Evolutionary conservation across 2,888 invertebrate species (phyloP).

Genomic region (Trichogramma dendrolimi): DNA sequence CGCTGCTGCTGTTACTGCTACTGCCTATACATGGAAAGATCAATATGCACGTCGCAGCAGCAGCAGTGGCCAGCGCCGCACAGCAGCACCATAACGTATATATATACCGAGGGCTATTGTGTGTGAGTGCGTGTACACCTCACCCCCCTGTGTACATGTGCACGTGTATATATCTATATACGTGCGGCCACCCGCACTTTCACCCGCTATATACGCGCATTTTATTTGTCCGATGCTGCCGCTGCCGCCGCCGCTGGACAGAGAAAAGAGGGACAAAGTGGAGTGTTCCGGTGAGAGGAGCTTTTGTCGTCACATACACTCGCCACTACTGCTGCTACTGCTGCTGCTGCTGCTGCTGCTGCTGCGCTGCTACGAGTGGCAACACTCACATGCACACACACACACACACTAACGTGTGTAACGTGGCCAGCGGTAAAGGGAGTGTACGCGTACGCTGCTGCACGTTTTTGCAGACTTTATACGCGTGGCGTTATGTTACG

Average conservation of each 20-base stretch:
- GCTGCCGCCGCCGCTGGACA: not conserved
- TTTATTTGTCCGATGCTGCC: slow-evolving; percentile 17
- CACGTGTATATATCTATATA: not conserved
- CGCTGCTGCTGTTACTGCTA: too few relatives aligned
- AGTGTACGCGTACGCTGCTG: not conserved
- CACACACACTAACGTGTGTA: not conserved
- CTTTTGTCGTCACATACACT: too few relatives aligned
- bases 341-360: too few relatives aligned
- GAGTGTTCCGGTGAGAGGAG: slow-evolving; percentile 12
- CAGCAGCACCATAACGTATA: too few relatives aligned
- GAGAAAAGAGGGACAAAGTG: slow-evolving; percentile 23
- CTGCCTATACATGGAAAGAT: too few relatives aligned
- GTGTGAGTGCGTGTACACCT: too few relatives aligned
- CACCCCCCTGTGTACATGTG: not conserved
- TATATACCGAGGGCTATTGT: too few relatives aligned
- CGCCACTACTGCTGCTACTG: too few relatives aligned
- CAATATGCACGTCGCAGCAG: too few relatives aligned
- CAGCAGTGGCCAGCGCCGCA: too few relatives aligned
- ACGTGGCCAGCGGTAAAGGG: slow-evolving; percentile 19
- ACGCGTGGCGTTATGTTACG: slow-evolving; percentile 13
- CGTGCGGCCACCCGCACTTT: not conserved
- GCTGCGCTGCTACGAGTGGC: too few relatives aligned
- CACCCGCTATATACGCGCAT: slow-evolving; percentile 9
- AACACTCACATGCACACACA: too few relatives aligned
- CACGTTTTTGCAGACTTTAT: slow-evolving; percentile 18